Evolutionary conservation across 2,888 invertebrate genomes (phyloP).

Genomic region (Eristalinus aeneus): DNA sequence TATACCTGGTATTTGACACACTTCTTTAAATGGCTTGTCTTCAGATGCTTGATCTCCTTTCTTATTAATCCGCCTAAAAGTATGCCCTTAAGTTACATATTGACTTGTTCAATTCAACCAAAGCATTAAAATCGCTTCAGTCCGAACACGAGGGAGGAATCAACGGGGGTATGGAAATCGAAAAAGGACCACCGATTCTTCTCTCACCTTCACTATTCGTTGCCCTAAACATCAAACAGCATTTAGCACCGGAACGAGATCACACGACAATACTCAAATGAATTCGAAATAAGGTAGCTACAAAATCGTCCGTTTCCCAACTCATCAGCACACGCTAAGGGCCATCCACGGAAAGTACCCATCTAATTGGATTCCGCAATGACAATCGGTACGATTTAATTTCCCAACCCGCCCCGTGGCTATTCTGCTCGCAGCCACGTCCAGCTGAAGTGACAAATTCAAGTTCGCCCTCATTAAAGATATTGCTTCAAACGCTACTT

Average conservation of each 20-base stretch:
- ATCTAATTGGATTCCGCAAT: constrained; percentile 20
- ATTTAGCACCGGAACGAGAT: neutral
- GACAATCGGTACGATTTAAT: constrained; percentile 13
- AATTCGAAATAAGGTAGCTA: neutral
- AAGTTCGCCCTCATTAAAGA: constrained; percentile 30
- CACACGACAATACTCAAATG: neutral
- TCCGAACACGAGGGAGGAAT: no score
- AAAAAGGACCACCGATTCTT: no score
- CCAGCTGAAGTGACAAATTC: constrained; percentile 7
- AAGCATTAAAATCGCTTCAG: neutral
- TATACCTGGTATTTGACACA: no score
- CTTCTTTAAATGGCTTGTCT: no score
- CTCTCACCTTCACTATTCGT: neutral
- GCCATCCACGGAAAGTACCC: neutral
- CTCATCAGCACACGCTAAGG: neutral
- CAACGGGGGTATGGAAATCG: no score
- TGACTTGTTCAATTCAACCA: no score
- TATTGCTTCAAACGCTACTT: constrained; percentile 33
- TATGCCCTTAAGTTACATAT: no score
- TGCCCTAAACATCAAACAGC: neutral
- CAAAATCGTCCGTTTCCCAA: neutral
- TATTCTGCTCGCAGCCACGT: neutral
- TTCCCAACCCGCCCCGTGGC: constrained; percentile 3
- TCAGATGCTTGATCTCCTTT: no score
- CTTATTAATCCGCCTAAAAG: no score